Evolutionary conservation across 2,888 invertebrate genomes (phyloP).

Genomic region (Argyra leucocephala): DNA sequence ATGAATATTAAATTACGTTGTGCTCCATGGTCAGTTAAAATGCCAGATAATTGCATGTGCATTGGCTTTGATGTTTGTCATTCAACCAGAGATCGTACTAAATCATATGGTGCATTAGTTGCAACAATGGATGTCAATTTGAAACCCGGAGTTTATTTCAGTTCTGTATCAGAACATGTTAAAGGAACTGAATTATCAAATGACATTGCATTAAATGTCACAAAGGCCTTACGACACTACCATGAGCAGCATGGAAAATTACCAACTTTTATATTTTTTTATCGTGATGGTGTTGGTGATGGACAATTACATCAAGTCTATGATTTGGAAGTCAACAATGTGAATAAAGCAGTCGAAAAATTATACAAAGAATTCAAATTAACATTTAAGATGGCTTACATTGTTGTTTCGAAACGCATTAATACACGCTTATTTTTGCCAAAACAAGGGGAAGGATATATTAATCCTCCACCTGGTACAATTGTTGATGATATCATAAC

Average conservation of each 20-base stretch:
- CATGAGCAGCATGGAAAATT: conserved; percentile 35
- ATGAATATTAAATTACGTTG: conserved; percentile 90
- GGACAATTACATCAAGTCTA: conserved; percentile 75
- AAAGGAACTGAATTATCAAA: conserved; percentile 68
- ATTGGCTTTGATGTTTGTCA: conserved; percentile 85
- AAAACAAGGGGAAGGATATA: too few species aligned
- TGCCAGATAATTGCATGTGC: conserved; percentile 66
- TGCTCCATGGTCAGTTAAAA: conserved; percentile 70
- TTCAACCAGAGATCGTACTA: conserved; percentile 58
- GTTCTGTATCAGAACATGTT: conserved; percentile 60
- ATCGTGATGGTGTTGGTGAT: conserved; percentile 89
- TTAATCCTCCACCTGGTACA: conserved; percentile 81
- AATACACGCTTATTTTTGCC: conserved; percentile 61
- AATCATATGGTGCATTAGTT: conserved; percentile 68
- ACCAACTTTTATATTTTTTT: conserved; percentile 71
- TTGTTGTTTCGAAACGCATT: conserved; percentile 86
- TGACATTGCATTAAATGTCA: conserved; percentile 57
- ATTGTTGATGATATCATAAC: conserved; percentile 80
- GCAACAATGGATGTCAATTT: conserved; percentile 53
- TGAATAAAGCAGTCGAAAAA: conserved; percentile 49
- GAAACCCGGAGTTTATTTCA: conserved; percentile 58
- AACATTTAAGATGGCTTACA: conserved; percentile 55
- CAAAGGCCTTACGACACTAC: conserved; percentile 34
- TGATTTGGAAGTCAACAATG: conserved; percentile 60
- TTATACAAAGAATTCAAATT: conserved; percentile 45